These are phyloP conservation scores for Xenops minutus DNA, from an alignment of 2,797 vertebrate genomes.

Conservation along the genomic window DNA sequence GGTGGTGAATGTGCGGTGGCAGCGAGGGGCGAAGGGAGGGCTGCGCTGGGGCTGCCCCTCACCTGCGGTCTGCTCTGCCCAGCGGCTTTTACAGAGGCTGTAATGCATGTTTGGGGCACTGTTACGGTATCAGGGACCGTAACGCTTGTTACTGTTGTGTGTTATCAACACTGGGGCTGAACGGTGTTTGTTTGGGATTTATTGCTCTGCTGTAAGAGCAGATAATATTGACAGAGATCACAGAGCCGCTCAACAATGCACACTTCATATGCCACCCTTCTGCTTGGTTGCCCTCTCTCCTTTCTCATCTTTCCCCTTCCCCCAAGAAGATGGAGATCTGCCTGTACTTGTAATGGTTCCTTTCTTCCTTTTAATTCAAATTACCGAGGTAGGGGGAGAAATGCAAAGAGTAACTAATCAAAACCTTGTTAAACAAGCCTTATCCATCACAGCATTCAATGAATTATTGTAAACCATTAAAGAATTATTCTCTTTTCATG, in stretches of 20 bases:
- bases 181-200: background rate
- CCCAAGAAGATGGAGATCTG: background rate
- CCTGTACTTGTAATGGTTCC: background rate
- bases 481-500: background rate
- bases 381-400: accelerated
- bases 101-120: background rate
- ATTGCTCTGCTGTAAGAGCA: background rate
- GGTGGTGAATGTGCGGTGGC: background rate
- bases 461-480: background rate
- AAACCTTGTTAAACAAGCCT: background rate
- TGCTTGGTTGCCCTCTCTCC: background rate
- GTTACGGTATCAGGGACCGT: background rate
- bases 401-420: background rate
- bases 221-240: background rate
- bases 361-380: background rate
- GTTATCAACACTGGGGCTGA: background rate
- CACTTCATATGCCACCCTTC: background rate
- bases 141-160: background rate
- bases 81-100: background rate
- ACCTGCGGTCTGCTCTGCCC: background rate
- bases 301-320: background rate
- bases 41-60: background rate
- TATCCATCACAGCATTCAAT: background rate
- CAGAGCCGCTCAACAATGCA: background rate
- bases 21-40: background rate